Conservation (phyloP, 1,140 invertebrate species). For the Dryas iulia region DNA sequence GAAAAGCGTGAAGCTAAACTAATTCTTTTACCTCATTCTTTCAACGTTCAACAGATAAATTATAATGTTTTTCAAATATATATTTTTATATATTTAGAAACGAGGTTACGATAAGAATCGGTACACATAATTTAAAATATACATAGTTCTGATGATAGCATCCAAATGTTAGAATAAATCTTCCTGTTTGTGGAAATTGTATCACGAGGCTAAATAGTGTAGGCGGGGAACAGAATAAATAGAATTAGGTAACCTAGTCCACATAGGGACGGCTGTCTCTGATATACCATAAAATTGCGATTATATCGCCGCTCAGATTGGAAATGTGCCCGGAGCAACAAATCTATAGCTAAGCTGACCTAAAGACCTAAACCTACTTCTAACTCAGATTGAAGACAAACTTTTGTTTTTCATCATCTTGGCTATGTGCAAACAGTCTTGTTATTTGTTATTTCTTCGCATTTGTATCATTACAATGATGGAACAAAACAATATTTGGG, state of each 20-base stretch:
- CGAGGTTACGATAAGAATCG: background rate
- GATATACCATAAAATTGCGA: conserved; percentile 47
- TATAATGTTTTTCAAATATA: too few relatives aligned
- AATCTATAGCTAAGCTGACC: conserved; percentile 20
- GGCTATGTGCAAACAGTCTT: background rate
- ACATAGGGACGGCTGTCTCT: conserved; percentile 26
- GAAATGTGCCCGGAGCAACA: conserved; percentile 40
- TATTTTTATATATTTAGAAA: too few relatives aligned
- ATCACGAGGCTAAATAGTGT: conserved; percentile 24
- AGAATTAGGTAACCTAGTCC: conserved; percentile 30
- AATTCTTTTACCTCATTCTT: too few relatives aligned
- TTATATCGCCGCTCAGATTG: conserved; percentile 43
- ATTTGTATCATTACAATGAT: background rate
- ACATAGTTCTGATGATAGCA: conserved; percentile 6
- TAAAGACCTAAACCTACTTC: conserved; percentile 20
- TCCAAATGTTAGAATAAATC: conserved; percentile 18
- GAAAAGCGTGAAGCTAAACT: too few relatives aligned
- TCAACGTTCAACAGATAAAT: too few relatives aligned
- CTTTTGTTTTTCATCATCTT: conserved; percentile 4
- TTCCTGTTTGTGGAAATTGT: conserved; percentile 16
- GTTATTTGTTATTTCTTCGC: background rate
- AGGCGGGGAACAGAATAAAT: conserved; percentile 33
- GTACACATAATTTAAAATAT: background rate
- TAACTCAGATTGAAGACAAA: background rate
- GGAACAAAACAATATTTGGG: background rate